These are phyloP conservation scores for Riparia riparia DNA, from an alignment of 2,113 vertebrate species.

Conservation along the genomic window DNA sequence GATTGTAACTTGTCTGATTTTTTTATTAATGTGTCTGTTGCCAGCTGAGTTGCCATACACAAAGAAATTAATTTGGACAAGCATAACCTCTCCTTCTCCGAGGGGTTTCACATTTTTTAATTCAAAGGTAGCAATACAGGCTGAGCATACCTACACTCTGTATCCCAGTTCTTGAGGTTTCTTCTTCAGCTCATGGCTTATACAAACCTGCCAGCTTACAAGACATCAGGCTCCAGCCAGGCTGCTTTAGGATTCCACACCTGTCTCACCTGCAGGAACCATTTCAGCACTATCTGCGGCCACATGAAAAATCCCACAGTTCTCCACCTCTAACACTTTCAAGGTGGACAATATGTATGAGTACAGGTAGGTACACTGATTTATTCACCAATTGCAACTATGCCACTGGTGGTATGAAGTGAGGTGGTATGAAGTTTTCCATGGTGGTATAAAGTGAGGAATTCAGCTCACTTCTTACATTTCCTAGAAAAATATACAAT, in stretches of 20 bases:
- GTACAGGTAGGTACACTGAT: neutral
- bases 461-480: neutral
- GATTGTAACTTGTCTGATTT: neutral
- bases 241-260: neutral
- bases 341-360: neutral
- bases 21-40: neutral
- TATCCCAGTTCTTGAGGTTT: neutral
- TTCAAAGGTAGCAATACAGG: neutral
- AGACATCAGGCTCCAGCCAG: neutral
- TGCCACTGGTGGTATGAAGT: neutral
- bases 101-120: neutral
- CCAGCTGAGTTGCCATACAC: neutral
- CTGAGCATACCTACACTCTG: neutral
- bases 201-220: neutral
- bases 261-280: neutral
- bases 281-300: neutral
- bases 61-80: neutral
- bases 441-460: neutral
- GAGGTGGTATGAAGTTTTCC: neutral
- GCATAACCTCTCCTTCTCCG: neutral
- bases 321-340: neutral
- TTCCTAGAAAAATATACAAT: neutral
- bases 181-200: neutral
- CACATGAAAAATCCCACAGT: fast-evolving
- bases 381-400: neutral